Evolutionary conservation across 2,888 invertebrate genomes (phyloP), one percentile per base, ranked within the genome.

Genomic region (Ernsta delagoae): DNA sequence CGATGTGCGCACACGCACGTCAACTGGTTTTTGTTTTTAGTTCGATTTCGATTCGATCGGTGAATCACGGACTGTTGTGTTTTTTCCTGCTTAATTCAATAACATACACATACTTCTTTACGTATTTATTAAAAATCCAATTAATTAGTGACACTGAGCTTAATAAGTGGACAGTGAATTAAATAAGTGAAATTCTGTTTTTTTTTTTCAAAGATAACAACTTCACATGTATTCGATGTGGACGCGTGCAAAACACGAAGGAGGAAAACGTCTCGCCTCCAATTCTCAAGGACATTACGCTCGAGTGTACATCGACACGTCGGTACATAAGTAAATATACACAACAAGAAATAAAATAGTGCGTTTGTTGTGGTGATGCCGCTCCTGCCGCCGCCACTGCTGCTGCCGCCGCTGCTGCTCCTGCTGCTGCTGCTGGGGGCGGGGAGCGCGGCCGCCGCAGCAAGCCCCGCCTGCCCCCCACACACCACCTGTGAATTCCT

Each of bases 381-480:
- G n/a, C n/a, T n/a, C n/a, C n/a, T n/a, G n/a, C n/a, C n/a, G n/a
- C n/a, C n/a, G n/a, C n/a, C n/a, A n/a, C n/a, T n/a, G n/a, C n/a
- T n/a, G n/a, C n/a, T n/a, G n/a, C n/a, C n/a, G n/a, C n/a, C n/a
- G n/a, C n/a, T n/a, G n/a, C n/a, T n/a, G n/a, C n/a, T n/a, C 16
- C 54, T 43, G n/a, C 31, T 6, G 63, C 43, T 56, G 54, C 41
- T 8, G 63, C 63, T 6, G 31, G 45, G 48, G 50, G 60, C 5
- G 41, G 5, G 7, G 41, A 1, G 5, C 5, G 41, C 5, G 43
- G 43, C 43, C 7, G 43, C 62, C 70, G 63, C 62, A 67, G 60
- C 36, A 72, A 54, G 71, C 68, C 71, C 68, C 71, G 72, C 62
- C 70, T 68, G 70, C 74, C 54, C 65, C 64, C 60, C 48, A 71